These are phyloP conservation scores for Mythimna albipuncta DNA, from an alignment of 2,888 invertebrate genomes.

Conservation along the genomic window DNA sequence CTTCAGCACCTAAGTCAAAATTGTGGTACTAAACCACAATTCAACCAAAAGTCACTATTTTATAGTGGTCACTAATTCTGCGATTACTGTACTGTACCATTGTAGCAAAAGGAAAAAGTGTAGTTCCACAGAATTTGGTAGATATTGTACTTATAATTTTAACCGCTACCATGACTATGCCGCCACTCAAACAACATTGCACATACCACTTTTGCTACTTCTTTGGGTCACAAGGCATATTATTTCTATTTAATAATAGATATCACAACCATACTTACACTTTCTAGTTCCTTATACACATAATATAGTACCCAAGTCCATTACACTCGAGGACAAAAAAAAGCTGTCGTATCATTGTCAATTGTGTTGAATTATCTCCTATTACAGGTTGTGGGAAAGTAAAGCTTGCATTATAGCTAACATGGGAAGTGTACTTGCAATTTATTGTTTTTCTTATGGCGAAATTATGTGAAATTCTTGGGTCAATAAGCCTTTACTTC, in stretches of 20 bases:
- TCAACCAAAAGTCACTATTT: too few species aligned
- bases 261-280: conserved; percentile 56
- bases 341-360: conserved; percentile 66
- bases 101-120: too few species aligned
- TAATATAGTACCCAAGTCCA: conserved; percentile 8
- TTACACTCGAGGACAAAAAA: conserved; percentile 59
- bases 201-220: neutral
- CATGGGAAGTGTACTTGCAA: conserved; percentile 56
- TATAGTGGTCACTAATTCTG: too few species aligned
- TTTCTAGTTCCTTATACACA: conserved; percentile 66
- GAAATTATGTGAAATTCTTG: conserved; percentile 53
- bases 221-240: conserved; percentile 19
- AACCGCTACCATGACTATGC: too few species aligned
- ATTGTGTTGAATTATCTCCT: conserved; percentile 59
- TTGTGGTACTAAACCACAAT: too few species aligned
- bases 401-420: conserved; percentile 38
- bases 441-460: conserved; percentile 41
- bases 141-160: too few species aligned
- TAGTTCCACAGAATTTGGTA: too few species aligned
- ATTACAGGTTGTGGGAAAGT: conserved; percentile 62
- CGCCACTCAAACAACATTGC: conserved; percentile 11
- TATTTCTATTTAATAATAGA: conserved; percentile 54
- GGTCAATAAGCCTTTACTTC: conserved; percentile 10
- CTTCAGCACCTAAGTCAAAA: too few species aligned
- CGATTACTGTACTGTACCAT: too few species aligned